Base-by-base conservation (phyloP, 2,797 vertebrate species). In the Lacerta viridis region DNA sequence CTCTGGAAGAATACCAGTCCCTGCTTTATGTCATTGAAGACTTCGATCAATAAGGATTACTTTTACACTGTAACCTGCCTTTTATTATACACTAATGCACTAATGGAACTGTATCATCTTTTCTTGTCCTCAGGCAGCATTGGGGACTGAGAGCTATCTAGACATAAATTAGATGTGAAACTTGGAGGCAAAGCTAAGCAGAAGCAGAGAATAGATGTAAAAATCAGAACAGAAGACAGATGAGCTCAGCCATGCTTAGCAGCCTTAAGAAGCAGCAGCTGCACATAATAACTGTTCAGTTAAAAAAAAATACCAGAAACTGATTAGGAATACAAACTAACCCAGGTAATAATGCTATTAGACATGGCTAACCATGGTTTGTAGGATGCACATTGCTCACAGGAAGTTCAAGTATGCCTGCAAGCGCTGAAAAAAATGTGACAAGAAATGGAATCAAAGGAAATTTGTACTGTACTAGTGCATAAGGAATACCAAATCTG, bases 151-250 rank as follows among this genome's bases (percentile, higher is more conserved):
- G 29, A 94, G 18, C 0, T 77, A 87, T 78, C 92, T 1, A 92
- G 89, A 93, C 94, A 92, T 92, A 93, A 95, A 95, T 94, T 92
- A 93, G 82, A 94, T 95, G 68, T 90, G 94, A 94, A 95, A 94
- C 92, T 95, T 87, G 90, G 87, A 93, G 89, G 79, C 88, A 92
- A 93, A 94, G 92, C 82, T 85, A 90, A 92, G 77, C 72, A 92
- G 69, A 93, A 92, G 75, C 9, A 66, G 87, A 85, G 59, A 80
- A 75, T 80, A 80, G 85, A 80, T 74, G 59, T 64, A 90, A 90
- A 20, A 13, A 69, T 90, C 90, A 61, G 89, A 93, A 91, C 33
- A 90, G 79, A 90, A 86, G 75, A 92, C 78, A 90, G 83, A 93
- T 86, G 64, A 71, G 80, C 20, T 39, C 86, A 83, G 20, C 43